Evolutionary conservation across 1,140 invertebrate species (phyloP).

Genomic region (Apocrypta bakeri): DNA sequence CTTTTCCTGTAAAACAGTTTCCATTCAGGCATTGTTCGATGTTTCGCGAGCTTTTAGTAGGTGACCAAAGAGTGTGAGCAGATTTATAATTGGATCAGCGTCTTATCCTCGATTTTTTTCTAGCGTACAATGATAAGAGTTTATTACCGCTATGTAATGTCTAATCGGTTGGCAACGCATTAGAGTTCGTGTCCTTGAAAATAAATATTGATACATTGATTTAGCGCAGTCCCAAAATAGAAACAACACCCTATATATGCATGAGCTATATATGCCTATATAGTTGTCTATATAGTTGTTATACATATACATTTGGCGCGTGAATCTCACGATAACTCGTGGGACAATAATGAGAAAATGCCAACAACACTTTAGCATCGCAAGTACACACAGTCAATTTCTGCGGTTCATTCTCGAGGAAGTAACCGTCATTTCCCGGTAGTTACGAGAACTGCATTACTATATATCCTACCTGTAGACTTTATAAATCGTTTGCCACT

Average conservation of each 20-base stretch:
- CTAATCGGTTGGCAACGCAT: no score
- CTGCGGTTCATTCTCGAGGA: neutral
- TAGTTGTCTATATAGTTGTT: neutral
- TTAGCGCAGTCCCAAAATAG: no score
- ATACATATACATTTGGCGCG: neutral
- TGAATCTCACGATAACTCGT: neutral
- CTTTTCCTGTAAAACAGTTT: neutral
- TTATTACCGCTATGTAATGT: no score
- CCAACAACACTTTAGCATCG: constrained; percentile 15
- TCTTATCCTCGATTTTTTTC: neutral
- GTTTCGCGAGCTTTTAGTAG: neutral
- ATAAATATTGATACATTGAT: no score
- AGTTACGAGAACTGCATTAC: neutral
- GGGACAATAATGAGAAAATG: constrained; percentile 37
- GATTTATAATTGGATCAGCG: neutral
- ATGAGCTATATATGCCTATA: neutral
- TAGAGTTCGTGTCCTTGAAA: no score
- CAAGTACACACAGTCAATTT: no score
- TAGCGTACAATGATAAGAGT: no score
- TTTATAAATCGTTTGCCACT: neutral
- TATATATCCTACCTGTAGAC: neutral
- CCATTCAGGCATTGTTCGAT: neutral
- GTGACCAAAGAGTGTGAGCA: constrained; percentile 29
- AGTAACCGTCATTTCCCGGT: constrained; percentile 17
- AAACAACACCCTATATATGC: neutral